Evolutionary conservation across 2,888 invertebrate genomes (phyloP).

Genomic region (Coecobrya sp.): DNA sequence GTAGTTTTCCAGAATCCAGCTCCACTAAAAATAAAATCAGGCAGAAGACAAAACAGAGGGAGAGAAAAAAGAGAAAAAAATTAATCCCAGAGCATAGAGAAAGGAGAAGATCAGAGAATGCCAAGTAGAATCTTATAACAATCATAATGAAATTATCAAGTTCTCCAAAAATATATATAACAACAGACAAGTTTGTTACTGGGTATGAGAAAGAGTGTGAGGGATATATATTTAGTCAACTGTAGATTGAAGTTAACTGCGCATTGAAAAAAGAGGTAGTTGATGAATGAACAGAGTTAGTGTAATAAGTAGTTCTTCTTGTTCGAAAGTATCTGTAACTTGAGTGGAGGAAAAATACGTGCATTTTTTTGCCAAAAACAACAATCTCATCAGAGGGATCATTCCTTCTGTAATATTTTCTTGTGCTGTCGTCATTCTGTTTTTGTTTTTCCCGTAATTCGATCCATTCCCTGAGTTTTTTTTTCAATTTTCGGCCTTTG

Average conservation of each 20-base stretch:
- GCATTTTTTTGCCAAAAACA: slow-evolving; percentile 12
- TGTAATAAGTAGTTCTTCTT: too few relatives aligned
- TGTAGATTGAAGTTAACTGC: background rate
- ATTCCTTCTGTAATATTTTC: slow-evolving; percentile 23
- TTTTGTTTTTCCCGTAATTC: background rate
- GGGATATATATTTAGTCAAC: background rate
- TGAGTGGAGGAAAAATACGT: background rate
- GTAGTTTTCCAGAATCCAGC: slow-evolving; percentile 91
- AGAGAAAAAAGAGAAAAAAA: background rate
- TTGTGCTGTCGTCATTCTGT: slow-evolving; percentile 15
- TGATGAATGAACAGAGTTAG: too few relatives aligned
- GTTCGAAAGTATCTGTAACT: background rate
- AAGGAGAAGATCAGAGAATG: slow-evolving; percentile 6
- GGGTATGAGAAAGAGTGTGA: background rate
- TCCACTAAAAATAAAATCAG: slow-evolving; percentile 67
- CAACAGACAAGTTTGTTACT: background rate
- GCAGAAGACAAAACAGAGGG: too few relatives aligned
- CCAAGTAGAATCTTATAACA: background rate
- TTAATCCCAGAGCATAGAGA: background rate
- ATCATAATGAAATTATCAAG: background rate
- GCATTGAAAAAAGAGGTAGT: background rate
- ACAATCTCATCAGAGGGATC: background rate
- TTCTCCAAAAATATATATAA: background rate
- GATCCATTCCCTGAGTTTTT: background rate
- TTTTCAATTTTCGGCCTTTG: slow-evolving; percentile 30